Conservation (phyloP, 2,113 vertebrate genomes). For the Zosterops lateralis region DNA sequence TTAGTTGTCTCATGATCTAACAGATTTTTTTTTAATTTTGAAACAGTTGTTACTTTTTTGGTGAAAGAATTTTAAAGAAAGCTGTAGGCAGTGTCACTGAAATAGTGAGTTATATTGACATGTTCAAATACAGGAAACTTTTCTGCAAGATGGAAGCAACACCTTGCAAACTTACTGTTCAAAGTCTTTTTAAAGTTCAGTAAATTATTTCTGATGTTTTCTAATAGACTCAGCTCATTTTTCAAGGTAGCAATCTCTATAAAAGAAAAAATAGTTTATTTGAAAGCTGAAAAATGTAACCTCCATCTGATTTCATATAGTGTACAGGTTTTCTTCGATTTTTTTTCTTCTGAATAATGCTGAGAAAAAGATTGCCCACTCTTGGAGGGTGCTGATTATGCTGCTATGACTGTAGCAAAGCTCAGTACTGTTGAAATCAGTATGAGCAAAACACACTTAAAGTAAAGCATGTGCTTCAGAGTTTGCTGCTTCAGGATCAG, state of each 20-base stretch:
- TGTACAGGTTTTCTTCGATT: neutral
- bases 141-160: neutral
- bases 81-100: neutral
- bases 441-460: neutral
- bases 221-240: neutral
- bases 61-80: neutral
- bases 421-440: slow-evolving; percentile 17
- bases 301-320: neutral
- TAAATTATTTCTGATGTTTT: neutral
- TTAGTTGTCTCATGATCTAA: slow-evolving; percentile 15
- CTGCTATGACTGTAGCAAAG: neutral
- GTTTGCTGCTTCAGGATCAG: neutral
- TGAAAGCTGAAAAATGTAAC: neutral
- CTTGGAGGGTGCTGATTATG: neutral
- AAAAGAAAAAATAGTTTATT: neutral
- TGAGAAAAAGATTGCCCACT: neutral
- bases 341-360: neutral
- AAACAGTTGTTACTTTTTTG: slow-evolving; percentile 4
- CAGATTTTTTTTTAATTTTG: neutral
- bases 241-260: neutral
- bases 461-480: slow-evolving; percentile 6
- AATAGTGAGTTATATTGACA: neutral
- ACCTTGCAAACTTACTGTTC: neutral
- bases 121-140: neutral
- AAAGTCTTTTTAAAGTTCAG: neutral